Evolutionary conservation across 2,113 vertebrate species (phyloP).

Genomic region (Pangasianodon gigas): DNA sequence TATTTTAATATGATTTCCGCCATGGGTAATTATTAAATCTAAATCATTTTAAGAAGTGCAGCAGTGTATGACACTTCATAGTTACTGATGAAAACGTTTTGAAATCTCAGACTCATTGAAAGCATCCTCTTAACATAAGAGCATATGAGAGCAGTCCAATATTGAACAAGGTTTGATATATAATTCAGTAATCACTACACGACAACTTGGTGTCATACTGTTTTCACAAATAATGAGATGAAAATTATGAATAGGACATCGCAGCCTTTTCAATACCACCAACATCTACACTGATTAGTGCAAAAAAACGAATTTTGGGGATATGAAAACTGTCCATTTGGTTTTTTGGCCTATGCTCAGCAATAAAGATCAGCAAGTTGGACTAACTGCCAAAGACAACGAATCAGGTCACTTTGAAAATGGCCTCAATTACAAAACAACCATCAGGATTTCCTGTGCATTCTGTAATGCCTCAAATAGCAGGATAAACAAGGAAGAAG

Average conservation of each 20-base stretch:
- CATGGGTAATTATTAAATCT: neutral
- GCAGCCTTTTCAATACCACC: neutral
- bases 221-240: neutral
- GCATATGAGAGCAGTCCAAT: neutral
- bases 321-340: constrained; percentile 3
- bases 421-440: neutral
- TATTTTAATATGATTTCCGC: no score
- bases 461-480: neutral
- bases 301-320: neutral
- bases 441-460: neutral
- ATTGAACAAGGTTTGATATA: neutral
- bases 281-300: neutral
- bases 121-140: neutral
- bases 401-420: neutral
- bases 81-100: neutral
- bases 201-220: neutral
- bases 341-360: neutral
- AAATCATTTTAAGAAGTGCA: neutral
- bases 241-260: neutral
- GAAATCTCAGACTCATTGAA: no score
- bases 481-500: neutral
- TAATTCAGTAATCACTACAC: neutral
- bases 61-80: neutral
- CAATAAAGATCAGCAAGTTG: neutral
- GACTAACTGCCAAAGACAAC: neutral